Conservation (phyloP, 2,888 invertebrate genomes). For the Perdita meconis region DNA sequence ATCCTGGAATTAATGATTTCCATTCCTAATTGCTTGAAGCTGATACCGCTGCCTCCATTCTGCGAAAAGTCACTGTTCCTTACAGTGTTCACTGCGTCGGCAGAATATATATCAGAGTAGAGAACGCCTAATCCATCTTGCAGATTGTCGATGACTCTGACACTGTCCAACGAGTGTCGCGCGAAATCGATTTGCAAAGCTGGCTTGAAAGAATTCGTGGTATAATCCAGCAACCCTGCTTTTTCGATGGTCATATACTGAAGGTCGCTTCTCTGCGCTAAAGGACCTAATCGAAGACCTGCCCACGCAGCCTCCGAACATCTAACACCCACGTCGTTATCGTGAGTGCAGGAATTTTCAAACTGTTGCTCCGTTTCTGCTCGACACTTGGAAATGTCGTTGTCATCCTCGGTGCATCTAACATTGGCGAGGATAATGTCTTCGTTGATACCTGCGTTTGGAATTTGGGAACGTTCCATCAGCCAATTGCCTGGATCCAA, state of each 20-base stretch:
- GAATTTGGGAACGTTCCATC: constrained; percentile 92
- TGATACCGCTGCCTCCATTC: constrained; percentile 95
- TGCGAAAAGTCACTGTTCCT: constrained; percentile 93
- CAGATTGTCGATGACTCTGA: constrained; percentile 93
- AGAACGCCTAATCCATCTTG: constrained; percentile 97
- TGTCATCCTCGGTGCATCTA: constrained; percentile 95
- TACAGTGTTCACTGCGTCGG: constrained; percentile 92
- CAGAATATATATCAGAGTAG: constrained; percentile 96
- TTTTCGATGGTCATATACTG: constrained; percentile 95
- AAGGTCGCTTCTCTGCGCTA: constrained; percentile 94
- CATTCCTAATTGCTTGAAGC: constrained; percentile 94
- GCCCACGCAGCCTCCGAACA: constrained; percentile 98
- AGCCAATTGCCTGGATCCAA: constrained; percentile 97
- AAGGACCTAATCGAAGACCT: constrained; percentile 94
- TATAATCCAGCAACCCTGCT: constrained; percentile 97
- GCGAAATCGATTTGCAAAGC: constrained; percentile 95
- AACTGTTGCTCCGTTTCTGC: constrained; percentile 91
- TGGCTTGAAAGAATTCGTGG: constrained; percentile 94
- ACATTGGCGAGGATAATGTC: constrained; percentile 94
- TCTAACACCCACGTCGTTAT: constrained; percentile 94
- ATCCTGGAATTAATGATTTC: constrained; percentile 91
- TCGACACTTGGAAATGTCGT: constrained; percentile 94
- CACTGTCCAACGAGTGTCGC: constrained; percentile 92
- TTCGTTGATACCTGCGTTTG: constrained; percentile 90
- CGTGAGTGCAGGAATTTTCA: constrained; percentile 94